These are phyloP conservation scores for Agrochola lychnidis DNA, from an alignment of 2,888 invertebrate genomes.

Conservation along the genomic window DNA sequence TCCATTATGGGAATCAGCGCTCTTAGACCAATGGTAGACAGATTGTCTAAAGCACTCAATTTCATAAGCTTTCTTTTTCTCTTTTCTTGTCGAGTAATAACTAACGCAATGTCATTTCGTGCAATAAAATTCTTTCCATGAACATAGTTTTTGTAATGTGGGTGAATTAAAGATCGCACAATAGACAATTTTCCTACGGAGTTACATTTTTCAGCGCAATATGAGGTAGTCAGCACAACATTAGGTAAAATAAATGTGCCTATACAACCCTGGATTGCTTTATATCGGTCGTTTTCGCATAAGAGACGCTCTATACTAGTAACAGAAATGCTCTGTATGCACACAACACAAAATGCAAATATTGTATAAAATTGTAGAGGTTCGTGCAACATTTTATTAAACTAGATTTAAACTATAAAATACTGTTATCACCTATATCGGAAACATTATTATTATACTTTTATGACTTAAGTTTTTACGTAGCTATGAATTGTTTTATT, in stretches of 20 bases:
- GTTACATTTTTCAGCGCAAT: slow-evolving; percentile 75
- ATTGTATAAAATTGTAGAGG: slow-evolving; percentile 37
- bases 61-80: slow-evolving; percentile 57
- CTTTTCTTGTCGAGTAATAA: slow-evolving; percentile 39
- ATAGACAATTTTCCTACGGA: slow-evolving; percentile 59
- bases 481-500: slow-evolving; percentile 22
- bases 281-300: slow-evolving; percentile 66
- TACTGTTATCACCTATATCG: slow-evolving; percentile 2
- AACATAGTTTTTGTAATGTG: slow-evolving; percentile 56
- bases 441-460: slow-evolving; percentile 30
- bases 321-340: slow-evolving; percentile 58
- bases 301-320: slow-evolving; percentile 69
- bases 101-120: slow-evolving; percentile 65
- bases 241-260: slow-evolving; percentile 74
- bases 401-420: slow-evolving; percentile 29
- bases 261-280: slow-evolving; percentile 70
- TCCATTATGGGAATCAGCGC: slow-evolving; percentile 70
- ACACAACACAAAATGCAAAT: slow-evolving; percentile 39
- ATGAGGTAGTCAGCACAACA: slow-evolving; percentile 75
- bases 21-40: slow-evolving; percentile 68
- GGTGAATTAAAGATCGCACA: slow-evolving; percentile 56
- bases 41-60: slow-evolving; percentile 70
- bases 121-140: slow-evolving; percentile 21
- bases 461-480: slow-evolving; percentile 18
- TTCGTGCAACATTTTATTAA: slow-evolving; percentile 36